Base-by-base conservation (phyloP, 2,113 vertebrate species). In the Macquaria australasica region DNA sequence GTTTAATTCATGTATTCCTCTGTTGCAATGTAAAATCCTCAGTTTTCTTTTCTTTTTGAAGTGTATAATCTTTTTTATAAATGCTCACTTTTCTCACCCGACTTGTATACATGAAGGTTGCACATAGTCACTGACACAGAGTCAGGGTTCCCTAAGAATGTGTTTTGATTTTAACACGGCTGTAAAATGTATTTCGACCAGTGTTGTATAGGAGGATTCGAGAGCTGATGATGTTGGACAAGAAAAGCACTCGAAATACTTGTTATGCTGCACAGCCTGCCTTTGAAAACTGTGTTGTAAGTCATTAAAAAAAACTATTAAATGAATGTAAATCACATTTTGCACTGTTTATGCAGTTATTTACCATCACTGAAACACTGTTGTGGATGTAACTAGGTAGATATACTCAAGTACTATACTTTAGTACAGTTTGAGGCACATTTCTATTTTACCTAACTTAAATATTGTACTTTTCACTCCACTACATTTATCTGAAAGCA, bases 261-360 rank as follows among this genome's bases (percentile, higher is more conserved):
- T 91, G 74, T 91, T 85, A 84, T 91, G 87, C 89, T 91, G 81
- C 90, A 93, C 86, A 92, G 86, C 81, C 90, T 94, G 91, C 89
- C 88, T 94, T 93, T 91, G 53, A 92, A 92, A 91, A 80, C 39
- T 76, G 62, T 86, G 77, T 88, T 84, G 76, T 87, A 91, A 72
- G 77, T 92, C 73, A 53, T 16, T 80, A 77, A 87, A 79, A 79
- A 84, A 81, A 88, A 43, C 39, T 79, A 94, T 89, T 94, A 94
- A 95, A 94, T 93, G 83, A 93, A 92, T 95, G 88, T 92, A 94
- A 93, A 90, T 85, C 63, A 63, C 79, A 41, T 4, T 23, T n/a
- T 84, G 28, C 7, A 16, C 20, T 1, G 5, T 45, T 39, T n/a
- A 34, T 55, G 23, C 2, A 7, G 8, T 85, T 39, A 48, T 79